Conservation (phyloP, 2,888 invertebrate species). For the Calliopum simillimum region DNA sequence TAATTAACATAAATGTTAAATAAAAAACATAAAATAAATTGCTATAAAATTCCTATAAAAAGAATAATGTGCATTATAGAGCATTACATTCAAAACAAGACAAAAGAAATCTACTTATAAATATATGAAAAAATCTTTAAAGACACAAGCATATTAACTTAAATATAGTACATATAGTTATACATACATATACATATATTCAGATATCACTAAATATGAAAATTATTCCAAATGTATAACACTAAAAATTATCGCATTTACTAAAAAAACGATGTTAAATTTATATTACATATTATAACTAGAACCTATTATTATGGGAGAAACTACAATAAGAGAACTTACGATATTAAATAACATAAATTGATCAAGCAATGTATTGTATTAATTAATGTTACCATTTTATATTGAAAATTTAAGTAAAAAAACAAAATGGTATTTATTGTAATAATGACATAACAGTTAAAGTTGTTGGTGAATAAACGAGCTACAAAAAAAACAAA, state of each 20-base stretch:
- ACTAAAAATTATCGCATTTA: conserved; percentile 19
- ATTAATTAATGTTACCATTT: neutral
- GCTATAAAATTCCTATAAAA: conserved; percentile 15
- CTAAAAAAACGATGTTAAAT: conserved; percentile 25
- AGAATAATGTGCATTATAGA: conserved; percentile 46
- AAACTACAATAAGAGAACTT: conserved; percentile 42
- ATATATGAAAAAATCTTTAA: no score
- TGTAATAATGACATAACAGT: conserved; percentile 45
- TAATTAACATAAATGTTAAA: neutral
- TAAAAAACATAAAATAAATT: conserved; percentile 31
- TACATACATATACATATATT: conserved; percentile 3
- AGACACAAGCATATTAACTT: conserved; percentile 25
- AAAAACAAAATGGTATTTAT: conserved; percentile 35
- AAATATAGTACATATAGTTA: conserved; percentile 13
- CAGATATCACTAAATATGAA: conserved; percentile 22
- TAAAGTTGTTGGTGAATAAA: conserved; percentile 61
- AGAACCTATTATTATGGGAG: conserved; percentile 45
- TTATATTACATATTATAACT: conserved; percentile 15
- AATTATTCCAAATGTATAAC: conserved; percentile 22
- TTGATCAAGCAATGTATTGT: neutral
- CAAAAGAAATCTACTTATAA: conserved; percentile 15
- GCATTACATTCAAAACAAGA: conserved; percentile 48
- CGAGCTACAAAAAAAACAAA: conserved; percentile 56
- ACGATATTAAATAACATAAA: conserved; percentile 26
- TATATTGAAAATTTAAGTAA: neutral